A percentile compares a stretch with the other conserved stretches of the same genome.
phyloP scores from a whole-genome alignment of 2,797 vertebrate species.

The Pristis pectinata region DNA sequence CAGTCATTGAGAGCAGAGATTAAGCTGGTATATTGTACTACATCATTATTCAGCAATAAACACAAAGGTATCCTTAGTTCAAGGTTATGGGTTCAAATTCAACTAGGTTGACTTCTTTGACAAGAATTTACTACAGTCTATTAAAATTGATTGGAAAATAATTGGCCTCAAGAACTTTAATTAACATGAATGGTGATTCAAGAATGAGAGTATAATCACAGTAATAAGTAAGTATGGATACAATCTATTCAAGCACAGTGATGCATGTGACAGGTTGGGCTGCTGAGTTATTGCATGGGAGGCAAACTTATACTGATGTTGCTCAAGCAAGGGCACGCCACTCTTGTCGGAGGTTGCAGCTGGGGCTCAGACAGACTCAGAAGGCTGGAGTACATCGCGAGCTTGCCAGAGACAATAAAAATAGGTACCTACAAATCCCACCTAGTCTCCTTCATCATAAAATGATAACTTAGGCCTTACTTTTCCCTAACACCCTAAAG shows the following conservation, averaged over 20 bases:
- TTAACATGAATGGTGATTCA: constrained; percentile 33
- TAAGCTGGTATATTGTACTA: neutral
- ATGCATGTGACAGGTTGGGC: neutral
- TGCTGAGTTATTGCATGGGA: neutral
- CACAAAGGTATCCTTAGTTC: neutral
- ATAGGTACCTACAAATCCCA: neutral
- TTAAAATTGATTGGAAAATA: constrained; percentile 40
- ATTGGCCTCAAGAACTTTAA: constrained; percentile 41
- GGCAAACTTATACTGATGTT: neutral
- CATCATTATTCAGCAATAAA: neutral
- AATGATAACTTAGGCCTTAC: too few species aligned
- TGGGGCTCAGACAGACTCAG: neutral
- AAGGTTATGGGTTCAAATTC: constrained; percentile 4
- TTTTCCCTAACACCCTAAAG: neutral
- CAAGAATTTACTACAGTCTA: constrained; percentile 37
- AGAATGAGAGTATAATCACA: constrained; percentile 14
- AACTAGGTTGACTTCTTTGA: neutral
- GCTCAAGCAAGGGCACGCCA: neutral
- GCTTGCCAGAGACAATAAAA: neutral
- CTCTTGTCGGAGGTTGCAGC: neutral
- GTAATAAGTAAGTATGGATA: neutral
- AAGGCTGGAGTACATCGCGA: neutral
- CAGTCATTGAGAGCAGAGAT: neutral
- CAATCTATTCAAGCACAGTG: neutral
- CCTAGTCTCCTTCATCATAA: neutral